phyloP scores from a whole-genome alignment of 2,113 vertebrate genomes.

The Malurus elegans region DNA sequence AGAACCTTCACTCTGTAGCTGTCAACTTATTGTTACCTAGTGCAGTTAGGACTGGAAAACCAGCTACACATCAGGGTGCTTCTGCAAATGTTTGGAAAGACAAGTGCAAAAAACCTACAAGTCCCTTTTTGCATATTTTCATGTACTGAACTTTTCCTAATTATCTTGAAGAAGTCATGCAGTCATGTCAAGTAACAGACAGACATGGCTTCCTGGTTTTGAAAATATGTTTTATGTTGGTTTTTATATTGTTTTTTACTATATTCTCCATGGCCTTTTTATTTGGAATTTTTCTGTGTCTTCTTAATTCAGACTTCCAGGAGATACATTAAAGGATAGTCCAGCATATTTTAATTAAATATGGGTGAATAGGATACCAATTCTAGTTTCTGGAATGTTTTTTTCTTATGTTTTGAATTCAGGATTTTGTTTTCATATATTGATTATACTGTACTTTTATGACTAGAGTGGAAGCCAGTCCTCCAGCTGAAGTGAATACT shows the following conservation, averaged over 20 bases:
- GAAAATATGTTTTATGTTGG: not conserved
- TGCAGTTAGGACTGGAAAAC: not conserved
- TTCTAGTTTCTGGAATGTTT: not conserved
- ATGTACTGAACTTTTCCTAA: not conserved
- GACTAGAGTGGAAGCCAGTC: constrained; percentile 81
- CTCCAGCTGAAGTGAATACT: constrained; percentile 66
- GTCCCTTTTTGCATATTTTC: not conserved
- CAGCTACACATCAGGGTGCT: not conserved
- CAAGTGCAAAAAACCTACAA: not conserved
- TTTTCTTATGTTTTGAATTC: not conserved
- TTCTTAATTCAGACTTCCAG: not conserved
- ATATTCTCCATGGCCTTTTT: not conserved
- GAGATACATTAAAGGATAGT: not conserved
- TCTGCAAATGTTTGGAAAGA: not conserved
- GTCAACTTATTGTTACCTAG: not conserved
- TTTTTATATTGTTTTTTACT: not conserved
- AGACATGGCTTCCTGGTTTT: not conserved
- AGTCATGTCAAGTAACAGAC: not conserved
- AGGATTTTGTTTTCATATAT: not conserved
- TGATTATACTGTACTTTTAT: constrained; percentile 12
- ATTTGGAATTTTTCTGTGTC: not conserved
- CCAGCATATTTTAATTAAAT: not conserved
- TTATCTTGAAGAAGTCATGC: not conserved
- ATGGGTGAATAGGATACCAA: not conserved
- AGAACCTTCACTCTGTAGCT: not conserved